Base-by-base conservation (phyloP, 2,113 vertebrate species). In the Boulengeromyrus knoepffleri region DNA sequence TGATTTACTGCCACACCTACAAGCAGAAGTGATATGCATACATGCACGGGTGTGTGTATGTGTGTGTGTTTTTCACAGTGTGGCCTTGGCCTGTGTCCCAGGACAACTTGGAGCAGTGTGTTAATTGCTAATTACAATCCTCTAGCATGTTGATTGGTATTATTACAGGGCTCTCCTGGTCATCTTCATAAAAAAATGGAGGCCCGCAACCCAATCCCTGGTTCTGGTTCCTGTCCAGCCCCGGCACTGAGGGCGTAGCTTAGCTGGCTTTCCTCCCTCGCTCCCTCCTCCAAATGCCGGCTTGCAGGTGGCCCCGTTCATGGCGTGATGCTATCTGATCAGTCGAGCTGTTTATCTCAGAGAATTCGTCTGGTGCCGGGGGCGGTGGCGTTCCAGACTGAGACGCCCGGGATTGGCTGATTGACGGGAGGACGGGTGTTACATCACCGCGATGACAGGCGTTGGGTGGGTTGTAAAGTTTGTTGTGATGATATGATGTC, bases 81-180 rank as follows among this genome's bases (percentile, higher is more conserved):
- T 95, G 95, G 95, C 92, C 96, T 96, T 96, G 94, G 96, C 94
- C 89, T 53, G 62, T 90, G 90, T 93, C 92, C 91, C 93, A 95
- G 95, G 92, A 94, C 95, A 95, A 95, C 94, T 95, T 96, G 95
- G 96, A 96, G 94, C 94, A 93, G 92, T 93, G 95, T 94, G 93
- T 94, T 96, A 95, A 96, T 96, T 95, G 94, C 94, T 96, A 96
- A 96, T 96, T 96, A 96, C 95, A 96, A 95, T 95, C 95, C 95
- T 93, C 94, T 95, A 94, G 94, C 94, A 53, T 39, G 49, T 21
- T 52, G n/a, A 56, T 46, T 45, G 36, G 56, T 66, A 50, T 88
- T 58, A 53, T 58, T 62, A 45, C 7, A 66, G 21, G 87, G 36
- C 10, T 31, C 17, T 88, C 87, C 53, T 66, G 56, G 17, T 88